Evolutionary conservation across 2,113 vertebrate genomes (phyloP).

Genomic region (Fulica atra): DNA sequence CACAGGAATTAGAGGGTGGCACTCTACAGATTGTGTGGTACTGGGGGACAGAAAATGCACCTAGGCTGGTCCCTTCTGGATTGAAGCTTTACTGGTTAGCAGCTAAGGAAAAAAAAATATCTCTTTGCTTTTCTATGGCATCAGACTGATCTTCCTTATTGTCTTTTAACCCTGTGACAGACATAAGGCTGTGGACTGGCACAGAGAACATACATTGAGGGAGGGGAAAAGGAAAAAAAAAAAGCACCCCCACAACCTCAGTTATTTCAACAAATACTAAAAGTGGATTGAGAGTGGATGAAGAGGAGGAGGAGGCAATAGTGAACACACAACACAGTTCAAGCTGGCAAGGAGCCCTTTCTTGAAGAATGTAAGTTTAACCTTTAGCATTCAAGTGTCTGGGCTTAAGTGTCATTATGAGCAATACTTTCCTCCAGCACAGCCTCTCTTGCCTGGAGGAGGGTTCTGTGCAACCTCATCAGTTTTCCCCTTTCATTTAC

Average conservation of each 20-base stretch:
- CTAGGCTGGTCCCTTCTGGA: neutral
- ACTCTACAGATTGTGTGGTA: neutral
- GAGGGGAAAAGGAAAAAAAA: neutral
- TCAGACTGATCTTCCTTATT: neutral
- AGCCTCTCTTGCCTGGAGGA: constrained; percentile 67
- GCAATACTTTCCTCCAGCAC: constrained; percentile 71
- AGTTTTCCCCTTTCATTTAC: constrained; percentile 24
- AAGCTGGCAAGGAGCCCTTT: constrained; percentile 73
- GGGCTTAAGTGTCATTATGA: constrained; percentile 75
- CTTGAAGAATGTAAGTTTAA: constrained; percentile 78
- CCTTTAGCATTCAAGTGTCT: constrained; percentile 80
- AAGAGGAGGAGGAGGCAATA: constrained; percentile 58
- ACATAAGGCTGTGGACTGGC: neutral
- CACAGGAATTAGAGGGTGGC: neutral
- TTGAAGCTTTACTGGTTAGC: neutral
- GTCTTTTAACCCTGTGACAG: neutral
- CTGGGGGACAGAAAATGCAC: neutral
- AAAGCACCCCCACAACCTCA: constrained; percentile 7
- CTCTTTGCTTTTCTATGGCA: neutral
- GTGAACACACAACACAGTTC: constrained; percentile 56
- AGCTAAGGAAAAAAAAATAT: constrained; percentile 13
- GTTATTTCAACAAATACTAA: constrained; percentile 36
- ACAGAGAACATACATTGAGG: neutral
- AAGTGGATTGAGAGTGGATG: constrained; percentile 30
- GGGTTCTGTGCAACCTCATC: constrained; percentile 55